These are phyloP conservation scores for Coptodon bakossiorum DNA, from an alignment of 2,113 vertebrate genomes.

Conservation along the genomic window DNA sequence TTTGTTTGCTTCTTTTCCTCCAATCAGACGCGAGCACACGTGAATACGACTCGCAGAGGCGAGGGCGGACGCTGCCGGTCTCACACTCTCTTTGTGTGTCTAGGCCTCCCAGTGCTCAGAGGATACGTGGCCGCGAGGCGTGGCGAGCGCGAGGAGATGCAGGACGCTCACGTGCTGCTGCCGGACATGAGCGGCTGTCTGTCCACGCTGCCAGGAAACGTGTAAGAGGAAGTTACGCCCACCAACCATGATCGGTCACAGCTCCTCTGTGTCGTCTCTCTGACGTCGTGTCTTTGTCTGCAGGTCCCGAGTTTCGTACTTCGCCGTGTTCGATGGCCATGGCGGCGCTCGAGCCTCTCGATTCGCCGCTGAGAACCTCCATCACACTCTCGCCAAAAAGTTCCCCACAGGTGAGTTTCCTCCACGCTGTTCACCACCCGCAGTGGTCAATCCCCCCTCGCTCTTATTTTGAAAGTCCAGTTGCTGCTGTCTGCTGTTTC, in stretches of 20 bases:
- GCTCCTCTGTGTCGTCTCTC: neutral
- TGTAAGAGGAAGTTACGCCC: slow-evolving; percentile 71
- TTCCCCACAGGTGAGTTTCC: slow-evolving; percentile 82
- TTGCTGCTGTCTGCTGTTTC: neutral
- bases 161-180: slow-evolving; percentile 89
- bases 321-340: slow-evolving; percentile 94
- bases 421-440: neutral
- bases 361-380: slow-evolving; percentile 89
- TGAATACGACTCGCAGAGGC: neutral
- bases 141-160: slow-evolving; percentile 95
- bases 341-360: slow-evolving; percentile 87
- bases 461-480: neutral
- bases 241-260: accelerated
- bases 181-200: slow-evolving; percentile 78
- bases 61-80: neutral
- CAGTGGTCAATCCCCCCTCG: accelerated
- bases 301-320: slow-evolving; percentile 84
- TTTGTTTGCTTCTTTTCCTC: slow-evolving; percentile 41
- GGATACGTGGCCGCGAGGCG: slow-evolving; percentile 86
- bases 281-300: neutral
- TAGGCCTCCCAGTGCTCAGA: slow-evolving; percentile 74
- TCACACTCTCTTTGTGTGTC: neutral
- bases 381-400: slow-evolving; percentile 83
- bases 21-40: neutral
- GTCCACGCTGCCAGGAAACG: slow-evolving; percentile 65